Base-by-base conservation (phyloP, 1,140 invertebrate species). In the Dendroctonus ponderosae region DNA sequence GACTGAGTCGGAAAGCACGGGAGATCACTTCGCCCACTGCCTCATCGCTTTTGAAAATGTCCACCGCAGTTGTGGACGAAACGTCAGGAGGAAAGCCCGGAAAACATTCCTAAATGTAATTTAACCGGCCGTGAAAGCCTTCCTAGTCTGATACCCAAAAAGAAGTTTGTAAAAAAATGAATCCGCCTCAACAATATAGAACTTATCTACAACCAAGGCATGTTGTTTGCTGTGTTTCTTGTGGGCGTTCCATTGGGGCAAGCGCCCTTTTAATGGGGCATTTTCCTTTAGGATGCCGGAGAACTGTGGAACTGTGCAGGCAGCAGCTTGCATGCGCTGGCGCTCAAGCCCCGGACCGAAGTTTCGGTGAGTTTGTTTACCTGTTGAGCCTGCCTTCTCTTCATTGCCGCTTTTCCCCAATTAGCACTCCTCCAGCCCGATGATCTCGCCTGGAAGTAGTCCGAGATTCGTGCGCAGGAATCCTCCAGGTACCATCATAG, bases 361-460 rank as follows among this genome's bases (percentile, higher is more conserved):
- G 77, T 80, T 54, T 79, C 79, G 53, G 82, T 83, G 78, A 82
- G 79, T 78, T 49, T 11, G 5, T 15, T 2, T 37, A 41, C 3
- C 3, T 11, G 40, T 38, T 50, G 51, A 37, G 8, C 5, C 8
- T n/a, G 51, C 50, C 14, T 40, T 14, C 7, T 8, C 12, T 40
- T 49, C 50, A 8, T 7, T 51, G 6, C 3, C 11, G 14, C 15
- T 53, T 52, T 62, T 61, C 59, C 67, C 53, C 3, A 42, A 71
- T 49, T 43, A 61, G 43, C 62, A 78, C 71, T 76, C 74, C 5
- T 71, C 74, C 9, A 87, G 86, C 76, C 86, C 86, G 3, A 82
- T 84, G 70, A 84, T 83, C 56, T 85, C 82, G n/a, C 84, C 83
- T 11, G 75, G 79, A 56, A 79, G 77, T 53, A 85, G 83, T 61